Conservation (phyloP, 2,797 vertebrate species). For the Anguilla pacifica region DNA sequence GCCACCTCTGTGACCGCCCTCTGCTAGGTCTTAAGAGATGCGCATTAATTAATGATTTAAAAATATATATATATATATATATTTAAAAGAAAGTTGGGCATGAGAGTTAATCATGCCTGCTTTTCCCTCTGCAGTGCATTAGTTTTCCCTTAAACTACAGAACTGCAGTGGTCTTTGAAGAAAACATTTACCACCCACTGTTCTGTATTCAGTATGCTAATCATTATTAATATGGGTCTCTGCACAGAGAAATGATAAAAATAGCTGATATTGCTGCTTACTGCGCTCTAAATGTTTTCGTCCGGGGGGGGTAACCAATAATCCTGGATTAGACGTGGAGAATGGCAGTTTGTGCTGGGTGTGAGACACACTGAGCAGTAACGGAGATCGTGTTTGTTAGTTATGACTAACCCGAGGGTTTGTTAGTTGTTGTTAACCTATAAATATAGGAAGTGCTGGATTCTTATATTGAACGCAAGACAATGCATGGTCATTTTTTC, state of each 20-base stretch:
- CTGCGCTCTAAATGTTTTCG: not conserved
- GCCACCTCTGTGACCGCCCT: not conserved
- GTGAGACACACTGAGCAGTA: not conserved
- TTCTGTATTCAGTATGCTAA: slow-evolving; percentile 30
- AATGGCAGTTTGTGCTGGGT: not conserved
- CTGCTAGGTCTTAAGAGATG: not conserved
- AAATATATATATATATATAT: not conserved
- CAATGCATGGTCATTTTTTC: not conserved
- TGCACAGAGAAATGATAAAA: slow-evolving; percentile 28
- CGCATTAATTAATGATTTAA: not conserved
- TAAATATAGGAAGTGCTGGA: not conserved
- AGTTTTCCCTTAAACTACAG: not conserved
- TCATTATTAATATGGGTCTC: slow-evolving; percentile 31
- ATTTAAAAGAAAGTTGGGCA: not conserved
- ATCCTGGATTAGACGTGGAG: not conserved
- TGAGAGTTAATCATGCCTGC: not conserved
- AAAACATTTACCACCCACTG: slow-evolving; percentile 28
- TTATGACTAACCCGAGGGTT: not conserved
- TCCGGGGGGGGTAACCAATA: not conserved
- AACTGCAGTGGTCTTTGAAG: slow-evolving; percentile 21
- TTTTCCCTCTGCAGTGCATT: not conserved
- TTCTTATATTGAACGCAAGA: not conserved
- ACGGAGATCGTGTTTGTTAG: not conserved
- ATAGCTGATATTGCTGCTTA: slow-evolving; percentile 28
- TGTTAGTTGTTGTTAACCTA: not conserved